phyloP scores from a whole-genome alignment of 2,888 invertebrate genomes.

The Rhorus exstirpatorius region DNA sequence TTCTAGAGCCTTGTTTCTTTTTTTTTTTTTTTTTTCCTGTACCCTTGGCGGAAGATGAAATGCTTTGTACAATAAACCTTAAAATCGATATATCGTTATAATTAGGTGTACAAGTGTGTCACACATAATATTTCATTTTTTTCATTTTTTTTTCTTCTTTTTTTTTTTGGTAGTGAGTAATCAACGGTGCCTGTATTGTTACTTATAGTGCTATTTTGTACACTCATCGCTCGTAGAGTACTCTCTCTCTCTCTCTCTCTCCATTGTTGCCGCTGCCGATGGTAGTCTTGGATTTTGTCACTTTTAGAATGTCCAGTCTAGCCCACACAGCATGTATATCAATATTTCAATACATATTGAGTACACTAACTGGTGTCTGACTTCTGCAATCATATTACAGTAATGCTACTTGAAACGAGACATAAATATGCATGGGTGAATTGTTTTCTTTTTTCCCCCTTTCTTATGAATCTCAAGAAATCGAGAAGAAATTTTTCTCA shows the following conservation, averaged over 20 bases:
- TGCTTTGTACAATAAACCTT: conserved; percentile 79
- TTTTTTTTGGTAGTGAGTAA: conserved; percentile 67
- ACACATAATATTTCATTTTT: conserved; percentile 66
- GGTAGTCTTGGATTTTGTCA: conserved; percentile 78
- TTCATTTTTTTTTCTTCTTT: conserved; percentile 32
- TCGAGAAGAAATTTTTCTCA: background rate
- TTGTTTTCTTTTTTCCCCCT: conserved; percentile 36
- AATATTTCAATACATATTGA: conserved; percentile 78
- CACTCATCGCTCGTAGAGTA: conserved; percentile 77
- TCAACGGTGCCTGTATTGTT: conserved; percentile 75
- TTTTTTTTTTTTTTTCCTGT: conserved; percentile 57
- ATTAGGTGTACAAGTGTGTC: conserved; percentile 68
- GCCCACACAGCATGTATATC: conserved; percentile 79
- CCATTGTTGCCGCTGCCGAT: conserved; percentile 76
- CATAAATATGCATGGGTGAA: conserved; percentile 39
- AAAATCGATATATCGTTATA: conserved; percentile 68
- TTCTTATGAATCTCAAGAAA: conserved; percentile 19
- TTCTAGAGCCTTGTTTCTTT: conserved; percentile 44
- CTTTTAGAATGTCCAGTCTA: conserved; percentile 78
- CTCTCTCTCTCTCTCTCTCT: conserved; percentile 54
- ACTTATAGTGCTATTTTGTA: conserved; percentile 78
- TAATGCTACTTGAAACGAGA: conserved; percentile 68
- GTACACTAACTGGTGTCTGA: conserved; percentile 81
- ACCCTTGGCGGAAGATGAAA: conserved; percentile 76
- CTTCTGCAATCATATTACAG: conserved; percentile 82